Conservation (phyloP, 2,888 invertebrate species). For the Campaea margaritaria region DNA sequence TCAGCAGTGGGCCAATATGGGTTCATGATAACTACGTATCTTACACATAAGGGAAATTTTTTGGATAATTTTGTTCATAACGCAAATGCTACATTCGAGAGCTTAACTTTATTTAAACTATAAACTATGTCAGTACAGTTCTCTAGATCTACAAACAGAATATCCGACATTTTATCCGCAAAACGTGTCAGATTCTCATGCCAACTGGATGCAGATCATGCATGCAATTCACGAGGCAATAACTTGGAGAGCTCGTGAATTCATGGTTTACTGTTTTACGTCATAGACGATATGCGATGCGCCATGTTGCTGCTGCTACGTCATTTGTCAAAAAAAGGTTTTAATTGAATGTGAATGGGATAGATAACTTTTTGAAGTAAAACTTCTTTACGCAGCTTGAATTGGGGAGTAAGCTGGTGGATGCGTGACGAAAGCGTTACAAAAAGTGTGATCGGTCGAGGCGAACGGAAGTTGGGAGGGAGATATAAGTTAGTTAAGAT, state of each 20-base stretch:
- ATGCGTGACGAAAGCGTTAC: too few relatives aligned
- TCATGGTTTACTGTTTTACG: constrained; percentile 18
- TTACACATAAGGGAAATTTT: too few relatives aligned
- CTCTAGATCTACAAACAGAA: background rate
- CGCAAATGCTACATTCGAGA: background rate
- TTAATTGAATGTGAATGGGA: background rate
- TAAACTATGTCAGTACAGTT: background rate
- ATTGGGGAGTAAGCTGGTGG: too few relatives aligned
- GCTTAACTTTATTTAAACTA: background rate
- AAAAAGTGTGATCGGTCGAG: too few relatives aligned
- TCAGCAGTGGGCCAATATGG: too few relatives aligned
- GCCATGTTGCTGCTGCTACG: background rate
- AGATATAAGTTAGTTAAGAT: too few relatives aligned
- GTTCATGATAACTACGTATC: too few relatives aligned
- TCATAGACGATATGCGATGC: background rate
- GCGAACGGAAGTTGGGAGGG: too few relatives aligned
- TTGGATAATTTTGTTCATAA: too few relatives aligned
- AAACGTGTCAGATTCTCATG: constrained; percentile 6
- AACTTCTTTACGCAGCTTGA: too few relatives aligned
- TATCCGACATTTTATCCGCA: constrained; percentile 2
- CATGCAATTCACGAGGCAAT: constrained; percentile 15
- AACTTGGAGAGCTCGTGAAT: constrained; percentile 21
- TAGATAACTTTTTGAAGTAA: too few relatives aligned
- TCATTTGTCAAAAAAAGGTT: background rate
- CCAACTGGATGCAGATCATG: constrained; percentile 26